Base-by-base conservation (phyloP, 2,888 invertebrate species). In the Sminthurinus aureus region DNA sequence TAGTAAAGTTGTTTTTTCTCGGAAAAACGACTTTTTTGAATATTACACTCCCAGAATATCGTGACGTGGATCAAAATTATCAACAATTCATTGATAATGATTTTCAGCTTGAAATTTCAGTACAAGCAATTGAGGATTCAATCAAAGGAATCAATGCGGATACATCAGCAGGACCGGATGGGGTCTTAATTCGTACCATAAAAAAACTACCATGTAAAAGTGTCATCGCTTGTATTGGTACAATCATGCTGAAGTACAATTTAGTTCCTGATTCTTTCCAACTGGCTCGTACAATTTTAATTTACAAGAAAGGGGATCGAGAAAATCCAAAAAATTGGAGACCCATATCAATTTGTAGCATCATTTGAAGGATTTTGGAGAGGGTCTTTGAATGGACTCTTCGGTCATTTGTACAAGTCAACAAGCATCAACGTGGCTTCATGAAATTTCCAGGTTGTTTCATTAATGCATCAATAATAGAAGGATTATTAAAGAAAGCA, bases 291-390 rank as follows among this genome's bases (percentile, higher is more conserved):
- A 75, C 75, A 3, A 13, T 50, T 15, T 51, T 75, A n/a, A 50
- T 75, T 51, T 50, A 20, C 75, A 75, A 75, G n/a, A 75, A 75
- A 75, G 75, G 75, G 0, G 75, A 75, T 20, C 2, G 15, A 75
- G 50, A 75, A 0, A n/a, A 50, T 11, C 50, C 75, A n/a, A 51
- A 15, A 51, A 75, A 75, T 75, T 75, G 75, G 75, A 6, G 51
- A 2, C 75, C 75, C 1, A 75, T 75, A 11, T 50, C 20, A 6
- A 51, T 75, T 0, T 38, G 50, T 38, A 50, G 50, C 6, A n/a
- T 51, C n/a, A 51, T 71, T 0, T 13, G 77, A 58, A 77, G 77
- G 22, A 22, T 77, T 2, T 1, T 77, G 0, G 58, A 58, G 13
- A n/a, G 52, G 8, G 22, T 77, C 6, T 11, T 77, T 13, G 24